Evolutionary conservation across 2,113 vertebrate species (phyloP).

Genomic region (Tyrannus savana): DNA sequence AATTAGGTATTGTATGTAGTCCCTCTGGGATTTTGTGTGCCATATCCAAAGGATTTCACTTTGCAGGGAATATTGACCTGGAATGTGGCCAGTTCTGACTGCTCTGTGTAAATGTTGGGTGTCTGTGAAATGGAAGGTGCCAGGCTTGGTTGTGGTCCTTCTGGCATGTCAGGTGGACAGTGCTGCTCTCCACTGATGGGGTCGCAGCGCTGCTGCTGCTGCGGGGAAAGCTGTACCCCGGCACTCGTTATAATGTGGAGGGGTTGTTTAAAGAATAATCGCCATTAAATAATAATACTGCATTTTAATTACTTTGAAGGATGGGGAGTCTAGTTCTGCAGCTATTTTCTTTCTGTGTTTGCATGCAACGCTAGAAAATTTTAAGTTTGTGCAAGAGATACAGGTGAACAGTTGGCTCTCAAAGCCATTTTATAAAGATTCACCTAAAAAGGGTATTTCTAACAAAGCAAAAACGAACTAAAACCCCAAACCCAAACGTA

Average conservation of each 20-base stretch:
- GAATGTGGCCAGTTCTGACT: background rate
- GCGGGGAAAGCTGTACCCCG: background rate
- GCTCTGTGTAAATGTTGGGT: background rate
- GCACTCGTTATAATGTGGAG: background rate
- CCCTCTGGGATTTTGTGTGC: conserved; percentile 26
- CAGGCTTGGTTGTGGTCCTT: background rate
- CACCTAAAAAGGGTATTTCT: background rate
- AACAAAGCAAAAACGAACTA: background rate
- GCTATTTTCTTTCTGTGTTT: background rate
- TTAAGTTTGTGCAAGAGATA: background rate
- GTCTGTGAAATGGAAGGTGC: background rate
- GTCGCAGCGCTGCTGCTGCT: background rate
- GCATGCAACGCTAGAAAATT: background rate
- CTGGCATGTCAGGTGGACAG: background rate
- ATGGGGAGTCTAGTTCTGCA: background rate
- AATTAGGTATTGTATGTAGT: background rate
- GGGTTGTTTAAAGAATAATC: background rate
- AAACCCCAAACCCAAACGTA: fast-evolving
- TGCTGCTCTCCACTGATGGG: background rate
- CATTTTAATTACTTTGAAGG: background rate
- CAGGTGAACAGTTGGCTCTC: background rate
- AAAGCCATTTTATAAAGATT: background rate
- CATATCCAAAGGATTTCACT: conserved; percentile 16
- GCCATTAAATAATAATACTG: background rate
- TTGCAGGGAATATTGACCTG: background rate